Evolutionary conservation across 2,888 invertebrate genomes (phyloP), one percentile per base, ranked within the genome.

Genomic region (Melanostoma mellinum): DNA sequence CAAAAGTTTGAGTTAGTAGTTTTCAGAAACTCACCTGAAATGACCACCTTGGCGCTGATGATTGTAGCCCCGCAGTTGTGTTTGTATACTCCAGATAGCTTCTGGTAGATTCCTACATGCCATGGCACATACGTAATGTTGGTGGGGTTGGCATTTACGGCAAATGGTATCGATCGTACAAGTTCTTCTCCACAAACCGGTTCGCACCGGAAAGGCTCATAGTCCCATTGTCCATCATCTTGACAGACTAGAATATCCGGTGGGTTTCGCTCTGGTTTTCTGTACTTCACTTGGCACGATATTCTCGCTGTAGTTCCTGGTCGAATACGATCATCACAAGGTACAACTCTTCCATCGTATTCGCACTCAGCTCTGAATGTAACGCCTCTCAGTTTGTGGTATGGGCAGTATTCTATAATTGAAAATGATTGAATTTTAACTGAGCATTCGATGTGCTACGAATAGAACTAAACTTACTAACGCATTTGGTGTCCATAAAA

Each of bases 51-150:
- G 0, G 88, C 87, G 56, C 82, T 87, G 3, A 88, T 76, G 20
- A 89, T 87, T 4, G 88, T 87, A 4, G 88, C 88, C 40, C 88
- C 88, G 58, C 89, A 88, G 3, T 86, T 72, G 6, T 87, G 86
- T 0, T 48, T 46, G 33, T 67, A 86, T 3, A 6, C 33, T 1
- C 50, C 72, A 30, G 44, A 46, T 0, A 42, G n/a, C 0, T 78
- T 85, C 5, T 71, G 56, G 63, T 87, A 88, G 36, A 89, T 86
- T 38, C 87, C 88, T 3, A 88, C 88, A 20, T 89, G 75, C 90
- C 90, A 90, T 4, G 90, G 90, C 4, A 87, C 87, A 35, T 76
- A 38, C 1, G 80, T 58, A 2, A 56, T 50, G 60, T 60, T 87
- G 0, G 42, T 86, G 60, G 0, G 4, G n/a, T 42, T 65, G n/a